Percentiles rank a stretch among this genome's conserved stretches.
These are phyloP conservation scores for Pseudomyrmex dendroicus DNA, from an alignment of 1,140 invertebrate genomes.

Conservation along the genomic window DNA sequence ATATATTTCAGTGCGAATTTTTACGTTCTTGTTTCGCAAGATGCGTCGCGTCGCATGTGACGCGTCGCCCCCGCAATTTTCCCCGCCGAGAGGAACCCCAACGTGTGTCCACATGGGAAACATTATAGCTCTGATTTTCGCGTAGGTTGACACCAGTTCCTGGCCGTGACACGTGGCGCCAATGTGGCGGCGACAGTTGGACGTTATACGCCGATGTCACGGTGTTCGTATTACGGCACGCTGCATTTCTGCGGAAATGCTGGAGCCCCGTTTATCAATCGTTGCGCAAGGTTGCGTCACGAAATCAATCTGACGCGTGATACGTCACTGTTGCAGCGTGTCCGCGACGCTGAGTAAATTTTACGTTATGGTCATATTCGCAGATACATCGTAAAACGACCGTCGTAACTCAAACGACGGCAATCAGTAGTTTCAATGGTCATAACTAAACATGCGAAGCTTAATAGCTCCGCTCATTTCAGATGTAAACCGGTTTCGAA, in stretches of 20 bases:
- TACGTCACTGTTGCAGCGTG: conserved; percentile 17
- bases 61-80: conserved; percentile 70
- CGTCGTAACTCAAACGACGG: conserved; percentile 36
- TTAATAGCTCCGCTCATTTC: conserved; percentile 44
- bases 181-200: conserved; percentile 71
- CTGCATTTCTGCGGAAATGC: conserved; percentile 61
- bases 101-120: conserved; percentile 45
- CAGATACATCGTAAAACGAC: conserved; percentile 25
- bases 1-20: background rate
- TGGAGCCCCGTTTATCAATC: conserved; percentile 48
- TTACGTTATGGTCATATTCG: conserved; percentile 4
- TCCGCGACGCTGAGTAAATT: conserved; percentile 20
- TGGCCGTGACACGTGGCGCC: conserved; percentile 73
- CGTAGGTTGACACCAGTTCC: conserved; percentile 71
- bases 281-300: conserved; percentile 41
- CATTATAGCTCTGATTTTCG: conserved; percentile 73
- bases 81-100: conserved; percentile 62
- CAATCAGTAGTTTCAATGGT: conserved; percentile 47
- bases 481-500: conserved; percentile 46
- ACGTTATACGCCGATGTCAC: conserved; percentile 68
- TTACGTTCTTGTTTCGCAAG: conserved; percentile 68
- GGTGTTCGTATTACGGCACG: conserved; percentile 57
- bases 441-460: conserved; percentile 2
- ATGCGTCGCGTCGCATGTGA: conserved; percentile 63
- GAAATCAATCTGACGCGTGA: conserved; percentile 52